phyloP scores from a whole-genome alignment of 2,797 vertebrate species.

The Fistularia tabacaria region DNA sequence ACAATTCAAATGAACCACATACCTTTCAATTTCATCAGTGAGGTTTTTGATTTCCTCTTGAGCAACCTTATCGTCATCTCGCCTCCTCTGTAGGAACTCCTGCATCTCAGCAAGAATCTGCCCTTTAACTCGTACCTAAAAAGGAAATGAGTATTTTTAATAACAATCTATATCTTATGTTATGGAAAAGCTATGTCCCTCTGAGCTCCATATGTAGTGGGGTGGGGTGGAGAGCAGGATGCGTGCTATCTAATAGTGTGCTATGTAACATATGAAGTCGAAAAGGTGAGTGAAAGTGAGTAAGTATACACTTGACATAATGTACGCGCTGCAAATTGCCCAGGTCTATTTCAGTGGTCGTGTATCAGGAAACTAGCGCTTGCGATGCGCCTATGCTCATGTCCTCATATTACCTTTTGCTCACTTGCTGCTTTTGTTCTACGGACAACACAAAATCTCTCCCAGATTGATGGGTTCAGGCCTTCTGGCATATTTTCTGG shows the following conservation, averaged over 20 bases:
- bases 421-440: conserved; percentile 84
- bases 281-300: too few relatives aligned
- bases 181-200: too few relatives aligned
- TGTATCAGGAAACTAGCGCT: neutral
- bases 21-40: conserved; percentile 78
- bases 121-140: conserved; percentile 83
- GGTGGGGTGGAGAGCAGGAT: too few relatives aligned
- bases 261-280: too few relatives aligned
- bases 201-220: too few relatives aligned
- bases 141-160: neutral
- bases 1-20: too few relatives aligned
- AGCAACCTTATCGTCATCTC: conserved; percentile 73
- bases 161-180: neutral
- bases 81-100: conserved; percentile 77
- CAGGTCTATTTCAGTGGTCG: neutral
- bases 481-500: conserved; percentile 78
- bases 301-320: too few relatives aligned
- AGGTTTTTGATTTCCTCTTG: conserved; percentile 75
- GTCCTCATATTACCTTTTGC: conserved; percentile 74
- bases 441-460: conserved; percentile 82
- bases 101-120: conserved; percentile 80
- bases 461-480: conserved; percentile 77
- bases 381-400: neutral
- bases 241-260: too few relatives aligned
- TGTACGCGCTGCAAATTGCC: too few relatives aligned